Conservation (phyloP, 1,140 invertebrate genomes). For the Anastrepha ludens region DNA sequence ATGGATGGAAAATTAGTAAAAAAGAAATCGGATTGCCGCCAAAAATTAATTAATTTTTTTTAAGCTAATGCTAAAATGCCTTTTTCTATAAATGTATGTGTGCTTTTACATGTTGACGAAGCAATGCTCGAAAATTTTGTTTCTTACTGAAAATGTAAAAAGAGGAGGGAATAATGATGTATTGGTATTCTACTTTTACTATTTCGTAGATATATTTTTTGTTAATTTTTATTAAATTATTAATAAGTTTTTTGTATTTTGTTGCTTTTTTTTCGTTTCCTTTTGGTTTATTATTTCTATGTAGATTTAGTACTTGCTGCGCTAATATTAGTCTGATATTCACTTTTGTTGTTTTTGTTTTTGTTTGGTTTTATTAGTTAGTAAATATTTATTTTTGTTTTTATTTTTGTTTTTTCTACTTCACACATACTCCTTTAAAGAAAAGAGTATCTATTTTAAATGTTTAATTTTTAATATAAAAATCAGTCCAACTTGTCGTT, state of each 20-base stretch:
- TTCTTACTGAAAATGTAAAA: neutral
- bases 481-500: constrained; percentile 56
- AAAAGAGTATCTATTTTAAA: constrained; percentile 46
- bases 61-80: neutral
- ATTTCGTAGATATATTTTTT: neutral
- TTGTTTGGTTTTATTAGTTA: constrained; percentile 1
- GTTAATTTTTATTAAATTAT: neutral
- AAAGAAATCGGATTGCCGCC: constrained; percentile 9
- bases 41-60: constrained; percentile 12
- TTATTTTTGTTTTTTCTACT: constrained; percentile 17
- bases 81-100: neutral
- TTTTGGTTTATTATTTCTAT: neutral
- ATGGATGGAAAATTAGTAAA: neutral
- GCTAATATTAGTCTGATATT: constrained; percentile 43
- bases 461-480: constrained; percentile 52
- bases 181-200: neutral
- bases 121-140: neutral
- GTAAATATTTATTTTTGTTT: neutral
- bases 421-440: constrained; percentile 20
- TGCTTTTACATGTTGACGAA: neutral
- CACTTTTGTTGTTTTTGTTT: neutral
- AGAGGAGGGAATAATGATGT: constrained; percentile 36
- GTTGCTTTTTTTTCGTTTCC: neutral
- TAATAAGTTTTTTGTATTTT: neutral
- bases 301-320: constrained; percentile 20